Evolutionary conservation across 2,113 vertebrate species (phyloP).

Genomic region (Mobula hypostoma): DNA sequence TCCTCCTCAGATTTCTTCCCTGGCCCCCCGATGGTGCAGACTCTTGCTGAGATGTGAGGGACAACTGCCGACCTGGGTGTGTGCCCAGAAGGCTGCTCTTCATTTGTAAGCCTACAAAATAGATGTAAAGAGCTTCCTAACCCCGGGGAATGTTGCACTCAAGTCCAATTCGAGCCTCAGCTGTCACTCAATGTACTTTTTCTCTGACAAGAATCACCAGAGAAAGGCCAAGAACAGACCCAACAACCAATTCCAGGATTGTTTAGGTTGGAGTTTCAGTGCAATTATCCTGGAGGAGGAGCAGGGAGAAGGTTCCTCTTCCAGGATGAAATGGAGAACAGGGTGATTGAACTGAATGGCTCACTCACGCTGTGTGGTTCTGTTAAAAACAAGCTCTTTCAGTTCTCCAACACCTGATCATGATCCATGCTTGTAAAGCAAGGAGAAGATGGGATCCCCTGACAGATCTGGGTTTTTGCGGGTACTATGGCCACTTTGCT

Average conservation of each 20-base stretch:
- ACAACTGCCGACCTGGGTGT: not conserved
- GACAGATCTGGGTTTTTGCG: not conserved
- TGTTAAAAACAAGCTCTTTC: not conserved
- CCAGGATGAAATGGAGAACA: not conserved
- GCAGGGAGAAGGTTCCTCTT: not conserved
- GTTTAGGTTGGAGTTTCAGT: not conserved
- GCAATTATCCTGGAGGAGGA: not conserved
- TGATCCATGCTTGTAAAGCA: not conserved
- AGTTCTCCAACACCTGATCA: not conserved
- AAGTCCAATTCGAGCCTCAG: not conserved
- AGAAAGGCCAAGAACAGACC: not conserved
- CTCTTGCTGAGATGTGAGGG: not conserved
- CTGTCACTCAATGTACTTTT: not conserved
- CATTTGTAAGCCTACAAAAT: not conserved
- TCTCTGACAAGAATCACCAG: not conserved
- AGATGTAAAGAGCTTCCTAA: not conserved
- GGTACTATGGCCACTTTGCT: not conserved
- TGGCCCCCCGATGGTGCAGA: not conserved
- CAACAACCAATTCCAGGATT: not conserved
- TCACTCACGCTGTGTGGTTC: not conserved
- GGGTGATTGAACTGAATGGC: not conserved
- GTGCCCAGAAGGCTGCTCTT: not conserved
- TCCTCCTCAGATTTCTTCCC: slow-evolving; percentile 8
- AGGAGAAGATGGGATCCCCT: not conserved
- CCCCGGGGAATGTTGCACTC: not conserved